Evolutionary conservation across 2,888 invertebrate species (phyloP), one percentile per base, ranked within the genome.

Genomic region (Petrolisthes cinctipes): DNA sequence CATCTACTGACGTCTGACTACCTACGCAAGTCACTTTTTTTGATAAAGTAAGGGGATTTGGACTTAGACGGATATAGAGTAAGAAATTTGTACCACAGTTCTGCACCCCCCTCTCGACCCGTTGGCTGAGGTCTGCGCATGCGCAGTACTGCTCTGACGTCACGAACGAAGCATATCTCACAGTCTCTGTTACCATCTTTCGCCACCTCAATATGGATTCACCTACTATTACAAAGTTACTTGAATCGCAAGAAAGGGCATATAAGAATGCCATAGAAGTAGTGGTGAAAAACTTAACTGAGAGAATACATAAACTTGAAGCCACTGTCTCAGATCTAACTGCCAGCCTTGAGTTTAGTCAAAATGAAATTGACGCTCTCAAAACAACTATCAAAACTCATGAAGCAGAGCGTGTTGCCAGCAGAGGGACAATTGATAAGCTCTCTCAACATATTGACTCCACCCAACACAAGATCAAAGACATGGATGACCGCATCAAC

Each of bases 231-330:
- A 75, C 75, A 37, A 75, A 75, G n/a, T 75, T 75, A 37, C 37
- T 75, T 4, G 75, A 75, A 37, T 75, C 75, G 1, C 75, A 75
- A 75, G 75, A 75, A 17, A 37, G 75, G 17, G 73, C 73, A 73
- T 73, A 73, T 73, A 73, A 73, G 23, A 73, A 20, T 73, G 73
- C 73, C 23, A 73, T 73, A 37, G 73, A 73, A 6, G 23, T 73
- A 9, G 17, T 73, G 73, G 23, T 73, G 73, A 73, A 73, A 17
- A 4, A 73, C 11, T 73, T 73, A 73, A 20, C 11, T 20, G 73
- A 73, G 11, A 73, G 73, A 75, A 75, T 75, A 75, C 37, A 75
- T 11, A 37, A 37, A 5, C 37, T 75, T 4, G 37, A 75, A 75
- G 11, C 78, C 14, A n/a, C n/a, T n/a, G n/a, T n/a, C n/a, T n/a